These are phyloP conservation scores for Andrena hattorfiana DNA, from an alignment of 2,888 invertebrate species.

Conservation along the genomic window DNA sequence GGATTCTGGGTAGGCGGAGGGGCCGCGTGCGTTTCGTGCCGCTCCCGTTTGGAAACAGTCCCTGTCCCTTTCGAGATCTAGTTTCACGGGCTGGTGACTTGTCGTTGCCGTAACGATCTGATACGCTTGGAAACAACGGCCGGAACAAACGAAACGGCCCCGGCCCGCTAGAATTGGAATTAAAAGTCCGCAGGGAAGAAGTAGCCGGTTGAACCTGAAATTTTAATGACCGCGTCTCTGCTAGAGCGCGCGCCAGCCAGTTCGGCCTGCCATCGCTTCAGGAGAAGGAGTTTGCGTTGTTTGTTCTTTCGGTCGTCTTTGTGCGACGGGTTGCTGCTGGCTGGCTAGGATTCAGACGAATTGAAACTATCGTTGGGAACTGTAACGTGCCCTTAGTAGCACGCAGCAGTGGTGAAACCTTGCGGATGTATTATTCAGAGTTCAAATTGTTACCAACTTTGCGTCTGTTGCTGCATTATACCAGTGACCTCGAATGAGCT, in stretches of 20 bases:
- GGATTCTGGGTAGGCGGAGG: slow-evolving; percentile 19
- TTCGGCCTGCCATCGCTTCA: neutral
- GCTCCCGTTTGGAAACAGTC: slow-evolving; percentile 43
- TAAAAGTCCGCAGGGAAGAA: slow-evolving; percentile 37
- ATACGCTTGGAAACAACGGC: slow-evolving; percentile 45
- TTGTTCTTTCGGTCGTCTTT: slow-evolving; percentile 1
- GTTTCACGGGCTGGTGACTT: slow-evolving; percentile 61
- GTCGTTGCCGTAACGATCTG: slow-evolving; percentile 55
- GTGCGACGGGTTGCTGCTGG: neutral
- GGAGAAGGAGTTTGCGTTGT: neutral
- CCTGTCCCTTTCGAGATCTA: slow-evolving; percentile 45
- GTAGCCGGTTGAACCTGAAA: slow-evolving; percentile 6
- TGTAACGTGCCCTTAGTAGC: neutral
- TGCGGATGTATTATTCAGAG: slow-evolving; percentile 2
- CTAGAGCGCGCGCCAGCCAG: neutral
- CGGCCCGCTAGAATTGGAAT: slow-evolving; percentile 21
- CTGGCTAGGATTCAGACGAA: neutral
- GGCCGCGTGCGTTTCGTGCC: slow-evolving; percentile 10
- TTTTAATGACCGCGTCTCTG: slow-evolving; percentile 14
- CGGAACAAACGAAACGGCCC: slow-evolving; percentile 43
- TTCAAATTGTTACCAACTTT: slow-evolving; percentile 2
- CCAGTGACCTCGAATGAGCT: neutral
- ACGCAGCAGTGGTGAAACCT: neutral
- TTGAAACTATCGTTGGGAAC: neutral
- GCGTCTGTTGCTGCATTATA: neutral